Evolutionary conservation across 2,797 vertebrate species (phyloP).

Genomic region (Echeneis naucrates): DNA sequence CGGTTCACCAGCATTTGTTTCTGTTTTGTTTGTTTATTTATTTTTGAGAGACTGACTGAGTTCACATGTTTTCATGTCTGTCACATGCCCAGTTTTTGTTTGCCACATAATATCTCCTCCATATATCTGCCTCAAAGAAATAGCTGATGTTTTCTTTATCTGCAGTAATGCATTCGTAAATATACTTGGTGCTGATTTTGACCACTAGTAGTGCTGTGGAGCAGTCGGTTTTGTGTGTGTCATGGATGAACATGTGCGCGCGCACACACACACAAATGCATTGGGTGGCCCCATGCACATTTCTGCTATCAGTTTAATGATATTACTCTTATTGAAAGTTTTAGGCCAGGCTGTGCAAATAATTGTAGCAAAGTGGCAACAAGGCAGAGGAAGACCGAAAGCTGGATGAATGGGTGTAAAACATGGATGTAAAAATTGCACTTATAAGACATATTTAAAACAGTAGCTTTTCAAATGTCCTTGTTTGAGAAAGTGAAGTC

Average conservation of each 20-base stretch:
- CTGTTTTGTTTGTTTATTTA: too few species aligned
- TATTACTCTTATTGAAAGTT: background rate
- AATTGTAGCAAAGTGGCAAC: background rate
- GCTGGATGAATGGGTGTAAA: too few species aligned
- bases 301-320: background rate
- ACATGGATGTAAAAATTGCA: too few species aligned
- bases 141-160: background rate
- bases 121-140: background rate
- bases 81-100: background rate
- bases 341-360: background rate
- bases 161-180: background rate
- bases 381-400: background rate
- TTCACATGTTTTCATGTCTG: background rate
- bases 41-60: background rate
- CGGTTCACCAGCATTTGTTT: slow-evolving; percentile 15
- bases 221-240: background rate
- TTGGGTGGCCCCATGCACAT: too few species aligned
- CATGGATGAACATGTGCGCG: background rate
- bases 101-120: background rate
- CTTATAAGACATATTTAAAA: background rate
- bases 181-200: background rate
- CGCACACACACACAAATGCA: background rate
- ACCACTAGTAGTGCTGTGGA: background rate
- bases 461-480: background rate
- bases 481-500: background rate